A percentile compares a stretch with the other conserved stretches of the same genome.
Evolutionary conservation across 1,140 invertebrate species (phyloP).

Genomic region (Ptiloglossa arizonensis): DNA sequence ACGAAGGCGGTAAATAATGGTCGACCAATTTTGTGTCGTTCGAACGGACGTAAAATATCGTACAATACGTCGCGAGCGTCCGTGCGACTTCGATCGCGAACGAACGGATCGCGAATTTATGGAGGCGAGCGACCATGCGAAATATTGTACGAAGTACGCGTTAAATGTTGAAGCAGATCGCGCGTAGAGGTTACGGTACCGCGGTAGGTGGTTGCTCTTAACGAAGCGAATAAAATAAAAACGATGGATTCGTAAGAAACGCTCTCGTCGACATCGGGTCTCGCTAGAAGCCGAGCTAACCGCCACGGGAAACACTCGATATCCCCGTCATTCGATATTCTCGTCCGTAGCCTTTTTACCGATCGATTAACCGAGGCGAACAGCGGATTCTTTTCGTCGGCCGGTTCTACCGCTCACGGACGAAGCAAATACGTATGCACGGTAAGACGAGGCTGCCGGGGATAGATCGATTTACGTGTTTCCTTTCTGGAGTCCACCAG

Average conservation of each 20-base stretch:
- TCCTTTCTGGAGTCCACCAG: conserved; percentile 8
- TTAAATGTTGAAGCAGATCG: background rate
- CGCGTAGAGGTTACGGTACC: too few species aligned
- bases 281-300: conserved; percentile 20
- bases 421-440: background rate
- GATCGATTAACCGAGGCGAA: conserved; percentile 61
- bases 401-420: background rate
- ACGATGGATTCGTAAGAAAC: background rate
- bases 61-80: too few species aligned
- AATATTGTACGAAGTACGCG: background rate
- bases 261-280: conserved; percentile 1
- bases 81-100: too few species aligned
- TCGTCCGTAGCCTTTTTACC: conserved; percentile 61
- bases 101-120: too few species aligned
- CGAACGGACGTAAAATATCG: too few species aligned
- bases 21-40: too few species aligned
- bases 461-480: conserved; percentile 59
- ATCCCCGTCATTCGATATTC: conserved; percentile 61
- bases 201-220: background rate
- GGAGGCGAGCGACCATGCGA: too few species aligned
- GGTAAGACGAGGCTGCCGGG: conserved; percentile 35
- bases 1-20: background rate
- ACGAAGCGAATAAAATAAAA: conserved; percentile 12
- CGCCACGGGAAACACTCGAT: conserved; percentile 43
- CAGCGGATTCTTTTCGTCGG: conserved; percentile 34